Conservation (phyloP, 1,140 invertebrate genomes). For the Drosophila nebulosa region DNA sequence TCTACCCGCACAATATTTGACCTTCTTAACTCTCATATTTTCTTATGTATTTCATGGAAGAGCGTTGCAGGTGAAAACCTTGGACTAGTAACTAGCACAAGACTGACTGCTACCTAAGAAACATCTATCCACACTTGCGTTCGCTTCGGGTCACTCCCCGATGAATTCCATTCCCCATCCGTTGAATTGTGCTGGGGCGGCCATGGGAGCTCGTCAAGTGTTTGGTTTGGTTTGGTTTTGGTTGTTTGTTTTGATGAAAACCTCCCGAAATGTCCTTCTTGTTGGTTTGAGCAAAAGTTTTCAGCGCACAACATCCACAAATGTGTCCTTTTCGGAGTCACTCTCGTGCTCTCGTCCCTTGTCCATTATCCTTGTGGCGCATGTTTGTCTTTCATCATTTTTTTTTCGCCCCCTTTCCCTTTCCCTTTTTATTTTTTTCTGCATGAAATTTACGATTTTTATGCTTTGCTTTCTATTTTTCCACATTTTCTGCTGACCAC, state of each 20-base stretch:
- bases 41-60: too few relatives aligned
- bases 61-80: too few relatives aligned
- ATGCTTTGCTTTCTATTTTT: slow-evolving; percentile 72
- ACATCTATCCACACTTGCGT: neutral
- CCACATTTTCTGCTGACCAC: slow-evolving; percentile 71
- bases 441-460: slow-evolving; percentile 73
- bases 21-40: too few relatives aligned
- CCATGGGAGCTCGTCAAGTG: slow-evolving; percentile 45
- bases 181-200: neutral
- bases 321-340: slow-evolving; percentile 22
- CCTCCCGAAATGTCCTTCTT: neutral
- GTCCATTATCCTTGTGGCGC: slow-evolving; percentile 72
- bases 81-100: too few relatives aligned
- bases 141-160: neutral
- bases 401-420: slow-evolving; percentile 35
- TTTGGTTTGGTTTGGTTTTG: slow-evolving; percentile 30
- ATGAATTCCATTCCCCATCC: neutral
- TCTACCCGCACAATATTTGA: too few relatives aligned
- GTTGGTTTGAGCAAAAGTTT: slow-evolving; percentile 20
- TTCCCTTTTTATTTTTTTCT: slow-evolving; percentile 22
- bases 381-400: slow-evolving; percentile 80
- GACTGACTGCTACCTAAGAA: too few relatives aligned
- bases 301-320: slow-evolving; percentile 45
- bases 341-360: slow-evolving; percentile 24
- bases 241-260: slow-evolving; percentile 66